Percentiles rank a stretch among this genome's conserved stretches.
phyloP scores from a whole-genome alignment of 2,113 vertebrate genomes.

The Chinchilla lanigera region DNA sequence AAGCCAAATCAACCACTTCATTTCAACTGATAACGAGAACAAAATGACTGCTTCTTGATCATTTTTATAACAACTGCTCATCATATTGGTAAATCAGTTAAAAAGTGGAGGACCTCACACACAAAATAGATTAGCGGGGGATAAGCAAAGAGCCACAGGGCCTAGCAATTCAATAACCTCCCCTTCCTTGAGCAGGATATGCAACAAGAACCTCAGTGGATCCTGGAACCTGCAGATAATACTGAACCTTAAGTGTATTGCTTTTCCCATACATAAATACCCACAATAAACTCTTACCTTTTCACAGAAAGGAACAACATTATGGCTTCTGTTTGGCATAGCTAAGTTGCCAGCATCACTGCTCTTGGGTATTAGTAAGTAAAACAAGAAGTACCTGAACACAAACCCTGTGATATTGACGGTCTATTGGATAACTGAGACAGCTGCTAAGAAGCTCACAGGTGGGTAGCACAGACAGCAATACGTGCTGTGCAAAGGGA shows the following conservation, averaged over 20 bases:
- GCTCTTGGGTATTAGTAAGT: not conserved
- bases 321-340: not conserved
- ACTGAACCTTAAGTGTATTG: not conserved
- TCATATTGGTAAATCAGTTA: not conserved
- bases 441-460: not conserved
- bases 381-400: not conserved
- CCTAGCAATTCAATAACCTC: not conserved
- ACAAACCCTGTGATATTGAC: not conserved
- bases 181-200: not conserved
- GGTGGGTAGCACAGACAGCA: not conserved
- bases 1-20: constrained; percentile 22
- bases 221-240: not conserved
- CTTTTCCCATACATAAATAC: not conserved
- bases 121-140: not conserved
- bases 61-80: not conserved
- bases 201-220: not conserved
- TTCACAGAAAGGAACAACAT: not conserved
- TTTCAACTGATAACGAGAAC: not conserved
- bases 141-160: not conserved
- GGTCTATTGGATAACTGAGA: not conserved
- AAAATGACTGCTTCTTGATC: not conserved
- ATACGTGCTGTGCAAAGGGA: not conserved
- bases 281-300: not conserved
- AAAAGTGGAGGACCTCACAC: not conserved
- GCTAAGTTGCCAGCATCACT: not conserved